phyloP scores from a whole-genome alignment of 2,888 invertebrate genomes.

The Pegoplata infirma region DNA sequence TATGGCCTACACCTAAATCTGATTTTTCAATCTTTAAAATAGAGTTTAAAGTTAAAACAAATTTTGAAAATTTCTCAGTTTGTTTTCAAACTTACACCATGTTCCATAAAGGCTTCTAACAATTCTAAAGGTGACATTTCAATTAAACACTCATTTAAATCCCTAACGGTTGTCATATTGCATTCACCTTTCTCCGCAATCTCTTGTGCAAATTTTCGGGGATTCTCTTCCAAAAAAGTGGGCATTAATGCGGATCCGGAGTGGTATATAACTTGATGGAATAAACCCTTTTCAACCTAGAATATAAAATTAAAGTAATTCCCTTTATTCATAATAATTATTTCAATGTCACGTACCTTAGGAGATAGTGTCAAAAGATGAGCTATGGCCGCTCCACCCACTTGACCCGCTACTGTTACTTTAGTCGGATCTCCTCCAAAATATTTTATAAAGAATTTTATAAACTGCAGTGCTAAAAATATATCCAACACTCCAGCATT shows the following conservation, averaged over 20 bases:
- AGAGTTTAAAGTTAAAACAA: not conserved
- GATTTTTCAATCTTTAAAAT: conserved; percentile 69
- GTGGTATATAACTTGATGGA: conserved; percentile 79
- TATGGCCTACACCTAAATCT: conserved; percentile 72
- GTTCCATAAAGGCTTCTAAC: conserved; percentile 72
- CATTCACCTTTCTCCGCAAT: conserved; percentile 75
- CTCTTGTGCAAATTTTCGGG: conserved; percentile 75
- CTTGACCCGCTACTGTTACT: conserved; percentile 80
- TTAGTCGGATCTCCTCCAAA: conserved; percentile 79
- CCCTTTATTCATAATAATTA: too few relatives aligned
- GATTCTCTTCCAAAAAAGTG: conserved; percentile 79
- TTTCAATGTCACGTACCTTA: conserved; percentile 69
- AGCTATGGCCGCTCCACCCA: conserved; percentile 79
- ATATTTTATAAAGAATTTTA: conserved; percentile 77
- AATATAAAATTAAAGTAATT: not conserved
- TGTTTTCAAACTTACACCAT: conserved; percentile 68
- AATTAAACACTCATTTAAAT: conserved; percentile 73
- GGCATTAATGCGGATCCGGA: conserved; percentile 80
- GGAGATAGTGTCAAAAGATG: conserved; percentile 78
- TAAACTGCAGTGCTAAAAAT: conserved; percentile 78
- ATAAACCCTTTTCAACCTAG: conserved; percentile 76
- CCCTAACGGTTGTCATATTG: conserved; percentile 69
- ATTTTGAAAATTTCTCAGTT: not conserved
- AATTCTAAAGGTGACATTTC: conserved; percentile 70
- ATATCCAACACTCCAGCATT: conserved; percentile 80